Evolutionary conservation across 2,797 vertebrate species (phyloP), one percentile per base, ranked within the genome.

Genomic region (Florisuga fusca): DNA sequence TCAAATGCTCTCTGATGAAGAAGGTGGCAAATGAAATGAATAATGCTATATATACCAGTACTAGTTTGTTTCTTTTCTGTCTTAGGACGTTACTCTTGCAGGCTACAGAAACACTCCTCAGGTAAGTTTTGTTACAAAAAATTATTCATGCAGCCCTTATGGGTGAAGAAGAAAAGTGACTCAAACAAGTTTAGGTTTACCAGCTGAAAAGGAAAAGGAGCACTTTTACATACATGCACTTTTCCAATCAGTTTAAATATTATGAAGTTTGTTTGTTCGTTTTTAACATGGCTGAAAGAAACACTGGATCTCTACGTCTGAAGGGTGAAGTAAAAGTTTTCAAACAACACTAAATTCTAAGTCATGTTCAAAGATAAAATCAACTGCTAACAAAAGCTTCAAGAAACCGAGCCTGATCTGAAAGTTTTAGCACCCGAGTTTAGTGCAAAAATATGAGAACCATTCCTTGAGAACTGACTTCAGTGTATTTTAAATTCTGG

Each of bases 1-100:
- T 96, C 93, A 93, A 95, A 78, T 58, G 36, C 38, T 75, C 34
- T 29, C 55, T 63, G 15, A 67, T 19, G 51, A 78, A 33, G 25
- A 84, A 69, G 29, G 50, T 29, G 19, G 71, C 26, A 72, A 18
- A 12, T 50, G 58, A 79, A 79, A 67, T 7, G 3, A 89, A 14
- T 34, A 77, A 57, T 13, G 36, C 23, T 58, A 26, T 4, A 21
- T 16, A 57, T 5, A 53, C 27, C 6, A 33, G 9, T 15, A 46
- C 10, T 31, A 48, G 21, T 41, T 41, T 41, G 38, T 71, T 77
- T 19, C 18, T 17, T 43, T 82, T 51, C 22, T 51, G 4, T 19
- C 77, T 41, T 34, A 80, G 43, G 53, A 34, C 29, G 20, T 38
- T 67, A 10, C n/a, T 75, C 29, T 72, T 82, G 51, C 25, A 68